Base-by-base conservation (phyloP, 1,140 invertebrate genomes). In the honey bee (Apis mellifera) region DNA sequence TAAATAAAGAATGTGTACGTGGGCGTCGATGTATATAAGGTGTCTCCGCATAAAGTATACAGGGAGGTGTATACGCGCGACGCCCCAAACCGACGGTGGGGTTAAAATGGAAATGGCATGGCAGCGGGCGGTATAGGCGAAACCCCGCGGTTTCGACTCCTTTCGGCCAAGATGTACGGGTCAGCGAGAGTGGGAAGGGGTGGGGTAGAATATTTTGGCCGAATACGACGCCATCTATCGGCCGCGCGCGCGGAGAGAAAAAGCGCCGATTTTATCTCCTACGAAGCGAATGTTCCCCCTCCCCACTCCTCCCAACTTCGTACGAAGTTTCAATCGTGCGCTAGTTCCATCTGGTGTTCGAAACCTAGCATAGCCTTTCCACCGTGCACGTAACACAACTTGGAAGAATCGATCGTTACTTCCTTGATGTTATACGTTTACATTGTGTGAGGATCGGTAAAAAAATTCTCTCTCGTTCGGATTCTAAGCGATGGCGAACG, bases 21-120 rank as follows among this genome's bases (percentile, higher is more conserved):
- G 86, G 62, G 52, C 60, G 54, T 77, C 54, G 75, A 79, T 84
- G 68, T 83, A 79, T 84, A 62, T 80, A 78, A 75, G 75, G 75
- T 85, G 74, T 76, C 79, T 15, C 57, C 26, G 72, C 64, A 80
- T 86, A 82, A 87, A 79, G 84, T 69, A 82, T 78, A 82, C 76
- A 62, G 52, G 66, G 73, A 66, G 71, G 60, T 42, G 71, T 65
- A 54, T 70, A n/a, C n/a, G n/a, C 57, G 78, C 62, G 69, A 75
- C 64, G 77, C 85, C 82, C 78, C 54, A 7, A 42, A 42, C 69
- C 83, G 83, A 70, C 70, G 62, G 64, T 83, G 75, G 89, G 81
- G 89, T 42, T 90, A 88, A 90, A 91, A 91, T 92, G 91, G 90
- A 90, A 92, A 92, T 92, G 89, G 89, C 86, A 69, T 88, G 83